Percentiles rank a stretch among this genome's conserved stretches.
These are phyloP conservation scores for Dascillus cervinus DNA, from an alignment of 2,888 invertebrate species.

Conservation along the genomic window DNA sequence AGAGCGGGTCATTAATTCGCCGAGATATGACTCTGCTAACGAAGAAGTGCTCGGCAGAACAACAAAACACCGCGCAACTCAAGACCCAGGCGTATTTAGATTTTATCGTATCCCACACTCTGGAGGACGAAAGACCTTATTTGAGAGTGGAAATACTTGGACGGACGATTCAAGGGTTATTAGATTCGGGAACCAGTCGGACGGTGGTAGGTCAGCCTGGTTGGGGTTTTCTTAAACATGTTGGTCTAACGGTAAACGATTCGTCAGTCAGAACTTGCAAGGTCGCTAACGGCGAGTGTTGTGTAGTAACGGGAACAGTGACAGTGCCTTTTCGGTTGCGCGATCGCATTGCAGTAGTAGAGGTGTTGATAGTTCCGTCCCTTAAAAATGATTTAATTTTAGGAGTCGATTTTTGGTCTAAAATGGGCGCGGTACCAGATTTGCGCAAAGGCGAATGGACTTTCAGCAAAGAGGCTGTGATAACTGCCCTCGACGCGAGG, in stretches of 20 bases:
- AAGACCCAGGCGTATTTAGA: background rate
- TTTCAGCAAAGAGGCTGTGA: background rate
- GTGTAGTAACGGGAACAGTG: background rate
- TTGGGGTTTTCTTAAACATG: background rate
- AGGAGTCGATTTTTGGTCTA: slow-evolving; percentile 1
- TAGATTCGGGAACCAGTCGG: slow-evolving; percentile 1
- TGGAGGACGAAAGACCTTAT: background rate
- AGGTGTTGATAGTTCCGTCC: background rate
- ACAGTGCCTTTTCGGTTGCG: background rate
- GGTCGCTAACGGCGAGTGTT: background rate
- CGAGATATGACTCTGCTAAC: no score
- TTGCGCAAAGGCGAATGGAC: slow-evolving; percentile 1
- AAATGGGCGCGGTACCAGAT: background rate
- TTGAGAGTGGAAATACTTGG: slow-evolving; percentile 1
- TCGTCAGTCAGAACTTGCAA: background rate
- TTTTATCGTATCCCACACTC: background rate
- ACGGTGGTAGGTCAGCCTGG: background rate
- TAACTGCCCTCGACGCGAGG: no score
- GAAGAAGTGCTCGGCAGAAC: no score
- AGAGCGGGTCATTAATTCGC: no score
- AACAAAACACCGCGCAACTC: background rate
- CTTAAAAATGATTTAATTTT: background rate
- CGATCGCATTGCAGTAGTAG: background rate
- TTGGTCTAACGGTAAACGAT: background rate
- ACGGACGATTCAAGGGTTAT: slow-evolving; percentile 1